These are phyloP conservation scores for Arvicola amphibius DNA, from an alignment of 2,797 vertebrate genomes.

Conservation along the genomic window DNA sequence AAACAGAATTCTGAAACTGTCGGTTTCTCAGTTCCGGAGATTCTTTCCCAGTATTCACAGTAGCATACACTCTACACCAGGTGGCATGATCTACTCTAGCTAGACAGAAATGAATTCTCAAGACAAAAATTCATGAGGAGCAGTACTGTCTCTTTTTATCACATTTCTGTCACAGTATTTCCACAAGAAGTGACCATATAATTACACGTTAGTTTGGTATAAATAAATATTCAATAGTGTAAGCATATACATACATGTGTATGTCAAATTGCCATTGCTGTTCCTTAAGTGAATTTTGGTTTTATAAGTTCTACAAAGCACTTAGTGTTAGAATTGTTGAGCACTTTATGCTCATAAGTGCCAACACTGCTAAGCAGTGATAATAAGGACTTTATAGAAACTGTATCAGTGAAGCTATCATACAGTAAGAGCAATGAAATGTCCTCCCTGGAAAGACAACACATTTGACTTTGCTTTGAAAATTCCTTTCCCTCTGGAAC, in stretches of 20 bases:
- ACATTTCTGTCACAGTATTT: background rate
- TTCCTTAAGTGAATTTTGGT: background rate
- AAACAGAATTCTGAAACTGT: background rate
- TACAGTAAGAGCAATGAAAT: background rate
- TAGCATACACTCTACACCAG: conserved; percentile 22
- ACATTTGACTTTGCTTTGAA: background rate
- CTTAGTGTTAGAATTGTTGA: background rate
- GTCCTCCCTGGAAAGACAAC: background rate
- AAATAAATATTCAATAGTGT: background rate
- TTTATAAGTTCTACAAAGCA: background rate
- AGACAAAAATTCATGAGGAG: background rate
- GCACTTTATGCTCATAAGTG: background rate
- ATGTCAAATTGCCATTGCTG: background rate
- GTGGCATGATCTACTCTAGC: background rate
- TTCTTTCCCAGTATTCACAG: background rate
- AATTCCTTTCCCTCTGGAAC: background rate
- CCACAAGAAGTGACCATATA: background rate
- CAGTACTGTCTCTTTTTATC: background rate
- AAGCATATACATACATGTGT: background rate
- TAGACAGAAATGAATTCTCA: background rate
- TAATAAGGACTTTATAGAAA: background rate
- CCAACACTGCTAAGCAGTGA: background rate
- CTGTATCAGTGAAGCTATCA: background rate
- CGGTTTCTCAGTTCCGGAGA: background rate
- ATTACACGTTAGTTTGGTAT: background rate